phyloP scores from a whole-genome alignment of 2,113 vertebrate species.

The Cygnus atratus region DNA sequence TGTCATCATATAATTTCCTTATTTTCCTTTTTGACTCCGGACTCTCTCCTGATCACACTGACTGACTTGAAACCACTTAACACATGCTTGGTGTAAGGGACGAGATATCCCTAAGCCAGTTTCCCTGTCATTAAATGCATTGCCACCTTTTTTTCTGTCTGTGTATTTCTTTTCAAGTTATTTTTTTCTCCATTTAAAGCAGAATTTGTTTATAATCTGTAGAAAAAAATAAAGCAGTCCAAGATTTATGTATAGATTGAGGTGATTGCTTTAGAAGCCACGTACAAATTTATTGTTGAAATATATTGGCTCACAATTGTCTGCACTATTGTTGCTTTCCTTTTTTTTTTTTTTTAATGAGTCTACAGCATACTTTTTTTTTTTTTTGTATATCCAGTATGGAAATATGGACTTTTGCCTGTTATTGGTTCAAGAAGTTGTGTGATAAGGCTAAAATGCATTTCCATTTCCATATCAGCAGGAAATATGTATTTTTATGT shows the following conservation, averaged over 20 bases:
- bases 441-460: neutral
- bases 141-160: neutral
- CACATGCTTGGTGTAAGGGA: neutral
- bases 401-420: accelerated
- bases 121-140: neutral
- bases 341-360: neutral
- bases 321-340: neutral
- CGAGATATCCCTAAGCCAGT: neutral
- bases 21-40: neutral
- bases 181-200: accelerated
- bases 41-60: neutral
- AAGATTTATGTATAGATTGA: neutral
- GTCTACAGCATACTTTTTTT: no score
- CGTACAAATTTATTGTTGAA: neutral
- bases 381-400: neutral
- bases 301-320: neutral
- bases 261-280: neutral
- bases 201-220: neutral
- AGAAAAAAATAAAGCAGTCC: neutral
- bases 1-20: neutral
- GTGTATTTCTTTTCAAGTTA: neutral
- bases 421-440: neutral
- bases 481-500: neutral
- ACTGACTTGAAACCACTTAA: conserved; percentile 16
- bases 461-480: neutral